A percentile compares a stretch with the other conserved stretches of the same genome.
phyloP scores from a whole-genome alignment of 2,113 vertebrate species.

The Typhlomys cinereus region DNA sequence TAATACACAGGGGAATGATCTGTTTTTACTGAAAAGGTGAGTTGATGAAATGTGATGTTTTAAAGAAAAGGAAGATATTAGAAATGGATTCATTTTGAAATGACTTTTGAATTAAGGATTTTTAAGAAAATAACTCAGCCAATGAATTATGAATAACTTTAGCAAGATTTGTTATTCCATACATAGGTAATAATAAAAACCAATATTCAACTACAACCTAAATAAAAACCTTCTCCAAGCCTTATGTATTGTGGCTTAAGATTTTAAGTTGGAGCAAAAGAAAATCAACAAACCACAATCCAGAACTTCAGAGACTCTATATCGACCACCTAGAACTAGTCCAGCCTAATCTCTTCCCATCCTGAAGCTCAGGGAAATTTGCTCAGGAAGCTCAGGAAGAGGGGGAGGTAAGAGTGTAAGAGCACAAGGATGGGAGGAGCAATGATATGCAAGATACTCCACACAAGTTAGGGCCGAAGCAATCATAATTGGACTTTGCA shows the following conservation, averaged over 20 bases:
- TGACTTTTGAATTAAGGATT: slow-evolving; percentile 28
- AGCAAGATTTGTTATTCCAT: slow-evolving; percentile 1
- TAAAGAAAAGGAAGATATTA: slow-evolving; percentile 10
- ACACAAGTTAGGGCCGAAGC: too few species aligned
- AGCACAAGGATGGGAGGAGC: too few species aligned
- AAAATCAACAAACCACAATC: too few species aligned
- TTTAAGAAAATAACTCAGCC: neutral
- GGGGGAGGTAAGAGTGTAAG: too few species aligned
- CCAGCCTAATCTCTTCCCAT: too few species aligned
- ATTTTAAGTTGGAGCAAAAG: slow-evolving; percentile 61
- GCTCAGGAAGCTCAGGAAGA: too few species aligned
- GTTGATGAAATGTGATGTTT: neutral
- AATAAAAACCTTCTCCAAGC: slow-evolving; percentile 29
- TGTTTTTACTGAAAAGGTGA: neutral
- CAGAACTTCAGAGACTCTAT: too few species aligned
- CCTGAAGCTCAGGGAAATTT: too few species aligned
- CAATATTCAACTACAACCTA: slow-evolving; percentile 13
- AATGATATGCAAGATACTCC: too few species aligned
- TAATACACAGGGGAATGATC: neutral
- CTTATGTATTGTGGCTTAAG: slow-evolving; percentile 20
- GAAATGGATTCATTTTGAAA: slow-evolving; percentile 45
- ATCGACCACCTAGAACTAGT: too few species aligned
- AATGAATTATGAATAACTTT: slow-evolving; percentile 5
- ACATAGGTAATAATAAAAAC: slow-evolving; percentile 44
- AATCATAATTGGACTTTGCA: too few species aligned